Percentiles rank a stretch among this genome's conserved stretches.
These are phyloP conservation scores for Spodoptera picta DNA, from an alignment of 2,888 invertebrate genomes.

Conservation along the genomic window DNA sequence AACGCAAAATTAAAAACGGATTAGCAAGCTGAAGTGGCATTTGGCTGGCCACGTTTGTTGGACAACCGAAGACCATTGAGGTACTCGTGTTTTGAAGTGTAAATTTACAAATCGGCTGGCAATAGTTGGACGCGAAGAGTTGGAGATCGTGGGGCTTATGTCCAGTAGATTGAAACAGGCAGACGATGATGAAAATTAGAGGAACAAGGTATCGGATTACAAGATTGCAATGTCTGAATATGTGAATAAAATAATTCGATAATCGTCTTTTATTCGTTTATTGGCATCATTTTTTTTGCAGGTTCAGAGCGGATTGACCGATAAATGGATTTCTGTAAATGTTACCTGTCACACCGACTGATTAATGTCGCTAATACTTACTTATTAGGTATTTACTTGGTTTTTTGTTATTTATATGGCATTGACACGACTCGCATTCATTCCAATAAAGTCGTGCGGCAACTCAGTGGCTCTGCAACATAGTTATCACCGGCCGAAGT, in stretches of 20 bases:
- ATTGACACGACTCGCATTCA: constrained; percentile 5
- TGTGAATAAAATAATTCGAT: constrained; percentile 18
- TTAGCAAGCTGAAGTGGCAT: too few relatives aligned
- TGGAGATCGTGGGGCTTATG: too few relatives aligned
- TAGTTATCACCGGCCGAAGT: constrained; percentile 44
- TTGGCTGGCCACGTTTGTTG: too few relatives aligned
- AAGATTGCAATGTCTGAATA: constrained; percentile 11
- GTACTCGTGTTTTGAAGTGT: too few relatives aligned
- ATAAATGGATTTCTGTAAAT: constrained; percentile 28
- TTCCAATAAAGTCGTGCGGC: constrained; percentile 23
- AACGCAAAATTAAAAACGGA: too few relatives aligned
- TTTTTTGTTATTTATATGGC: neutral
- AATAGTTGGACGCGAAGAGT: too few relatives aligned
- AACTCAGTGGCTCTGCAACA: constrained; percentile 25
- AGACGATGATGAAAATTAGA: constrained; percentile 4
- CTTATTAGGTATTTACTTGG: constrained; percentile 1
- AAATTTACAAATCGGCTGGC: too few relatives aligned
- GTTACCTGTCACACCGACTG: constrained; percentile 25
- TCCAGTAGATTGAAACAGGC: too few relatives aligned
- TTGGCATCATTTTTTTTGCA: constrained; percentile 37
- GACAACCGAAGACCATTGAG: too few relatives aligned
- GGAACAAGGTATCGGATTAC: constrained; percentile 9
- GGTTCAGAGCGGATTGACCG: constrained; percentile 30
- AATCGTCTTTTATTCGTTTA: constrained; percentile 31
- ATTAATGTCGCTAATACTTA: constrained; percentile 19